Conservation (phyloP, 2,888 invertebrate species). For the Drosophila anomalata region DNA sequence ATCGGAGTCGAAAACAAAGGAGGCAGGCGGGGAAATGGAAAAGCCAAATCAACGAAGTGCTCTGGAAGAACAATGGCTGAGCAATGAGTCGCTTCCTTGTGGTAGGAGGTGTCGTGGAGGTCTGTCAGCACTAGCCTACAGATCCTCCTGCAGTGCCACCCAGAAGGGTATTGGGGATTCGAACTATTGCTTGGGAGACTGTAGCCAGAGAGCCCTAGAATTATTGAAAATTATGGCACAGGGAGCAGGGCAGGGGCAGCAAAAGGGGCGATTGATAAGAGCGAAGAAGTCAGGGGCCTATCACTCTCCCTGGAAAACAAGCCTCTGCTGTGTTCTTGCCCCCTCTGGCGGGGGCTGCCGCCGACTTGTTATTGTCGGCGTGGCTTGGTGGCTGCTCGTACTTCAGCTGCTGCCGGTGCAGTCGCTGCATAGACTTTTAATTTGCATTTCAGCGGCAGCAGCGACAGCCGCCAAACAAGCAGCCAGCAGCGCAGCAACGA, state of each 20-base stretch:
- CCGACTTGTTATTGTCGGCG: not conserved
- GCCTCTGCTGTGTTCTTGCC: not conserved
- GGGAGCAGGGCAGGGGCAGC: not conserved
- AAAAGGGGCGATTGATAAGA: constrained; percentile 28
- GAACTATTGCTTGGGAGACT: too few species aligned
- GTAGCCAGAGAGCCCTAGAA: too few species aligned
- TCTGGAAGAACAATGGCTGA: too few species aligned
- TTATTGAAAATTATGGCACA: not conserved
- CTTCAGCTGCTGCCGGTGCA: constrained; percentile 44
- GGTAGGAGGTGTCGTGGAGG: too few species aligned
- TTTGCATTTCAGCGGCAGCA: constrained; percentile 65
- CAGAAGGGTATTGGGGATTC: too few species aligned
- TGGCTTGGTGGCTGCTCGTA: not conserved
- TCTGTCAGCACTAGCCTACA: too few species aligned
- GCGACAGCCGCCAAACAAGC: constrained; percentile 19
- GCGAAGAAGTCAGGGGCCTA: constrained; percentile 13
- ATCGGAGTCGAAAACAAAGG: constrained; percentile 16
- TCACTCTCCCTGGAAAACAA: constrained; percentile 2
- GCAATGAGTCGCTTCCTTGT: too few species aligned
- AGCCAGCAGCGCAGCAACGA: constrained; percentile 29
- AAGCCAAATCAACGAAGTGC: not conserved
- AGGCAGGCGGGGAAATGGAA: constrained; percentile 1
- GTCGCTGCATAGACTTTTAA: constrained; percentile 53
- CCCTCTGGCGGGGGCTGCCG: not conserved
- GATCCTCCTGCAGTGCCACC: too few species aligned